phyloP scores from a whole-genome alignment of 2,888 invertebrate genomes.

The Hedya salicella region DNA sequence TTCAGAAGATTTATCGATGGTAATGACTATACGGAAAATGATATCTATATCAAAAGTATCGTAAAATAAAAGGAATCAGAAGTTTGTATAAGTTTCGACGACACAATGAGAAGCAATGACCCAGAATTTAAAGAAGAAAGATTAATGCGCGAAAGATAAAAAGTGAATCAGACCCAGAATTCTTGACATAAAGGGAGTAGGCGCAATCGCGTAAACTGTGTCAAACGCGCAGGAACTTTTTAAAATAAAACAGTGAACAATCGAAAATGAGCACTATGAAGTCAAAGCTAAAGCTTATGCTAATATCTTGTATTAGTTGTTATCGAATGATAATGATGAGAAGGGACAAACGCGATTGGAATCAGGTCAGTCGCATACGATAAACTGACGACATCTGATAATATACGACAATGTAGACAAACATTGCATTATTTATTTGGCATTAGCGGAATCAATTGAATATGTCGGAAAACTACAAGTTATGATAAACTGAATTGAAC shows the following conservation, averaged over 20 bases:
- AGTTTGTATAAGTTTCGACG: neutral
- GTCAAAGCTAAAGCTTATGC: conserved; percentile 48
- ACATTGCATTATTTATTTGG: conserved; percentile 16
- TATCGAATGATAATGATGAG: conserved; percentile 64
- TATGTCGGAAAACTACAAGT: conserved; percentile 37
- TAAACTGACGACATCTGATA: conserved; percentile 38
- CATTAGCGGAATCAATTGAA: conserved; percentile 9
- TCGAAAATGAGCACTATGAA: conserved; percentile 52
- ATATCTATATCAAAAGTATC: neutral
- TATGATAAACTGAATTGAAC: conserved; percentile 41
- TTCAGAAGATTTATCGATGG: neutral
- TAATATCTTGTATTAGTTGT: conserved; percentile 45
- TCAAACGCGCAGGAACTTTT: conserved; percentile 51
- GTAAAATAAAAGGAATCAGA: neutral
- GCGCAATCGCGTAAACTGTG: conserved; percentile 58
- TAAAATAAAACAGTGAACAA: conserved; percentile 35
- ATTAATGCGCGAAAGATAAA: conserved; percentile 37
- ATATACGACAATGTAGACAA: conserved; percentile 21
- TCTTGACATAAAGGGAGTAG: conserved; percentile 60
- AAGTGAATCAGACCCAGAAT: conserved; percentile 48
- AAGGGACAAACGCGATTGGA: conserved; percentile 58
- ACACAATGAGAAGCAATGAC: conserved; percentile 31
- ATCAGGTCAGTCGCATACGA: conserved; percentile 72
- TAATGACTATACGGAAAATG: neutral
- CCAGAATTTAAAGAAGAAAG: conserved; percentile 30